Base-by-base conservation (phyloP, 2,888 invertebrate species). In the Trachelus stipa region DNA sequence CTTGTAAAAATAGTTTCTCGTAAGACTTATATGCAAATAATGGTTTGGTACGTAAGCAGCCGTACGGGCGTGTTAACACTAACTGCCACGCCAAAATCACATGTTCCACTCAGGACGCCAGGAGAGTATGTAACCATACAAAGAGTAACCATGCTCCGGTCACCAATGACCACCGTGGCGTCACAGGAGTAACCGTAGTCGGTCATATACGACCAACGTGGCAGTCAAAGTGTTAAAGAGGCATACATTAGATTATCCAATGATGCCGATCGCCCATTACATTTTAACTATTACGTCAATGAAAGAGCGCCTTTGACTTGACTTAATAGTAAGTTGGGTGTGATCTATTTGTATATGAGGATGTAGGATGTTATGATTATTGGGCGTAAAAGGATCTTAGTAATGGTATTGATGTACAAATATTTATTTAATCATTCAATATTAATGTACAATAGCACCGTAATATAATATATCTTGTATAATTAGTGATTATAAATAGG, bases 401-500 rank as follows among this genome's bases (percentile, higher is more conserved):
- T 56, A 56, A 56, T 23, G 4, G 23, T 56, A 56, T 23, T 23
- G 40, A 23, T 78, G 75, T n/a, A 78, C 68, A 78, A 78, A 78
- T 78, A 76, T 78, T 78, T 78, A 78, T 78, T 78, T 68, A 76
- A 37, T 71, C 23, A 23, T 78, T 75, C 73, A 73, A 73, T 76
- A 69, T 73, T 69, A 75, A 73, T 37, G 56, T 71, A 71, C 31
- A 1, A 68, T 76, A 78, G 75, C 75, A 76, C 35, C 69, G 75
- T 30, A 34, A 74, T 71, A 23, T 30, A 33, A 31, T 9, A n/a
- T 12, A 2, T 30, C 30, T 71, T 71, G 30, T 33, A 71, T 30
- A 74, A 37, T 31, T 37, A 74, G 30, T 74, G 9, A 37, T 35
- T 35, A 74, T 31, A 23, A 76, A 76, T 76, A 15, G 74, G 9